These are phyloP conservation scores for Rhinichthys osculus DNA, from an alignment of 2,797 vertebrate genomes.

Conservation along the genomic window DNA sequence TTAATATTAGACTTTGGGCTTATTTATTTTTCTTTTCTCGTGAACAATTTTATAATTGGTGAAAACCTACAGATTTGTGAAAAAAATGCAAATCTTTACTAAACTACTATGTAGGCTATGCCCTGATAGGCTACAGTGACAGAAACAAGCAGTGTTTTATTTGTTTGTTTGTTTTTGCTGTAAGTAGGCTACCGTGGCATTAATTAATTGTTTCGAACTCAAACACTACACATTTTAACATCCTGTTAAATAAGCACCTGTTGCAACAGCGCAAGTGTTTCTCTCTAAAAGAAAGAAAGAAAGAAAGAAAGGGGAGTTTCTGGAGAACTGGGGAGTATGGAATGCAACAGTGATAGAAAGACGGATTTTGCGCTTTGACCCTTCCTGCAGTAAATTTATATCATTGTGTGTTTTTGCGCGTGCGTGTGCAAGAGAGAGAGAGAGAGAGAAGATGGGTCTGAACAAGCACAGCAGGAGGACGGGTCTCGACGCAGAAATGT, in stretches of 20 bases:
- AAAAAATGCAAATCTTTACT: not conserved
- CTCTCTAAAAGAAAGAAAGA: constrained; percentile 2
- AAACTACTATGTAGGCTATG: not conserved
- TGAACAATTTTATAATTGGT: not conserved
- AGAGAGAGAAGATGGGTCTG: not conserved
- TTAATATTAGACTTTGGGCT: not conserved
- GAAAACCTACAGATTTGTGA: not conserved
- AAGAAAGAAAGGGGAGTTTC: not conserved
- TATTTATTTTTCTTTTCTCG: not conserved
- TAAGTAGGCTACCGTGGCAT: not conserved
- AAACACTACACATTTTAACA: not conserved
- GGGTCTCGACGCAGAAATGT: constrained; percentile 3
- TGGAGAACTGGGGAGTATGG: not conserved
- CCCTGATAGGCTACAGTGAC: not conserved
- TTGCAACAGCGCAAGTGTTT: not conserved
- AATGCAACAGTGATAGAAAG: constrained; percentile 45
- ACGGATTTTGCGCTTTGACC: constrained; percentile 54
- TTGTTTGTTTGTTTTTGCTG: not conserved
- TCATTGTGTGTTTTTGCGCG: constrained; percentile 34
- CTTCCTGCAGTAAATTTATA: constrained; percentile 47
- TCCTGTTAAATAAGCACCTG: constrained; percentile 4
- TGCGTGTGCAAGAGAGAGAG: not conserved
- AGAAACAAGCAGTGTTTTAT: too few species aligned
- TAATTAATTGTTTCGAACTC: too few species aligned
- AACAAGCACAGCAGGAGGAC: not conserved